These are phyloP conservation scores for Ascaphus truei DNA, from an alignment of 2,113 vertebrate species.

Conservation along the genomic window DNA sequence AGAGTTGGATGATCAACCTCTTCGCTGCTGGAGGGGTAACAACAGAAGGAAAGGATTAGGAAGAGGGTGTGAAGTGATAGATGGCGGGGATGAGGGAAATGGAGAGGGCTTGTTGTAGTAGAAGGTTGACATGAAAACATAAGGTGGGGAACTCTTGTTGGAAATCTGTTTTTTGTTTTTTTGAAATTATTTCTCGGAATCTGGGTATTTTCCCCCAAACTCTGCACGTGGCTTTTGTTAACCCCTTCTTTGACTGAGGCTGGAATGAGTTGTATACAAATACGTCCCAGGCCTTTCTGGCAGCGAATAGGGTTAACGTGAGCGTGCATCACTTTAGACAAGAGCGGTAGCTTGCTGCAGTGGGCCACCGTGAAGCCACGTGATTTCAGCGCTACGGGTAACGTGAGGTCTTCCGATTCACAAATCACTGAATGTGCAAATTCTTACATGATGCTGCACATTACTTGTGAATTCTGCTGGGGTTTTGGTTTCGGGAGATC, in stretches of 20 bases:
- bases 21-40: constrained; percentile 33
- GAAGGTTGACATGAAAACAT: constrained; percentile 10
- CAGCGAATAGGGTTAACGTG: not conserved
- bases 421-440: constrained; percentile 18
- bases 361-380: not conserved
- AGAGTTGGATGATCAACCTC: constrained; percentile 29
- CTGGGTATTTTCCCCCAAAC: not conserved
- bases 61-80: constrained; percentile 15
- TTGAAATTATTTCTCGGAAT: not conserved
- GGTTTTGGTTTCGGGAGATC: not conserved
- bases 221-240: no score
- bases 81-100: not conserved
- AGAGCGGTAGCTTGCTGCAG: not conserved
- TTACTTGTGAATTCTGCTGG: not conserved
- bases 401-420: constrained; percentile 1
- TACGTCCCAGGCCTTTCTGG: no score
- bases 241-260: no score
- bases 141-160: no score
- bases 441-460: not conserved
- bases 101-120: constrained; percentile 12
- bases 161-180: no score
- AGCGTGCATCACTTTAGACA: not conserved
- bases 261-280: no score
- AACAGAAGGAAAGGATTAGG: constrained; percentile 31
- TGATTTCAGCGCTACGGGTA: not conserved